phyloP scores from a whole-genome alignment of 2,797 vertebrate genomes.

The Harpagifer antarcticus region DNA sequence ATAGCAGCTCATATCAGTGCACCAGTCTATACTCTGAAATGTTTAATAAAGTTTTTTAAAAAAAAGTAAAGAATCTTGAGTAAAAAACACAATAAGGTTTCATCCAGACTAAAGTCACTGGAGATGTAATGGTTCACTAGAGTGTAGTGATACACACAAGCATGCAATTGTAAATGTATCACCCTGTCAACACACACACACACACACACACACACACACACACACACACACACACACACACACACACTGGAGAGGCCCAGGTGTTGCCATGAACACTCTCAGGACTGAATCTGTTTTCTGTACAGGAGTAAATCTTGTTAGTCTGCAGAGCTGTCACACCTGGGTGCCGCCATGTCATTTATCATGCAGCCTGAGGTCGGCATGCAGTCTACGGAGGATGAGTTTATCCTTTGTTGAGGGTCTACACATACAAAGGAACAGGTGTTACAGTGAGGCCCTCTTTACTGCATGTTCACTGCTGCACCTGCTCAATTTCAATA shows the following conservation, averaged over 20 bases:
- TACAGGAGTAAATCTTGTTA: constrained; percentile 34
- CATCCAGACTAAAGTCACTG: neutral
- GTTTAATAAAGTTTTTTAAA: neutral
- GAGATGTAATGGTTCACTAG: constrained; percentile 1
- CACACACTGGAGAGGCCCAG: constrained; percentile 31
- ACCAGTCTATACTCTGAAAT: neutral
- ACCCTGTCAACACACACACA: constrained; percentile 1
- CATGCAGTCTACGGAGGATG: constrained; percentile 20
- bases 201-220: no score
- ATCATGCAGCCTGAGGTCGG: neutral
- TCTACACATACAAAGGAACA: neutral
- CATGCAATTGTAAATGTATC: neutral
- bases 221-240: no score
- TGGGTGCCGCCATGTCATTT: constrained; percentile 35
- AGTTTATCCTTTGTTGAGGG: neutral
- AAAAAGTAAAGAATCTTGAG: neutral
- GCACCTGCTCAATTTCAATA: no score
- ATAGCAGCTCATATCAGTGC: no score
- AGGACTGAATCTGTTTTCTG: constrained; percentile 33
- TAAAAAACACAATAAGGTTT: neutral
- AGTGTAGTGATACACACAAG: neutral
- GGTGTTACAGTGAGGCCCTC: neutral
- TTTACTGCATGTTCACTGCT: neutral
- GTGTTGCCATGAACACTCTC: constrained; percentile 46
- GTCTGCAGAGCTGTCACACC: constrained; percentile 55